Evolutionary conservation across 2,113 vertebrate species (phyloP), one percentile per base, ranked within the genome.

Genomic region (Butorides virescens): DNA sequence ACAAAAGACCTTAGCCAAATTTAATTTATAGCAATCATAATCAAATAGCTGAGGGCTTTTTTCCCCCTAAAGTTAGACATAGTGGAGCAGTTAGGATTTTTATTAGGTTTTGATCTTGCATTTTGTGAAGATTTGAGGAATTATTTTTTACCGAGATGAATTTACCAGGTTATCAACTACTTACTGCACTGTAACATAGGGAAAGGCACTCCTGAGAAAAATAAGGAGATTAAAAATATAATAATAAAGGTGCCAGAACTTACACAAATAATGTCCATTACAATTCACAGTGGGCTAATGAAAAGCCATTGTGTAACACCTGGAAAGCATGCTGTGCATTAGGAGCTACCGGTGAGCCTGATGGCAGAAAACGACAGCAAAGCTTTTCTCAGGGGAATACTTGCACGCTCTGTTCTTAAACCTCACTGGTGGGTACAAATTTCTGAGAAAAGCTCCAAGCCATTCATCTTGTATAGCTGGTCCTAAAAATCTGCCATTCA

Each of bases 221-320:
- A 91, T 46, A 76, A 91, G 37, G 36, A 36, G 65, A 63, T 59
- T 42, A 52, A 74, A 86, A 75, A 50, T 59, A 39, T 16, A 77
- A 30, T 72, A 74, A 65, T n/a, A 86, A 68, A 94, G 46, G 58
- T 74, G 70, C 39, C 55, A 58, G 37, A 27, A 47, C 59, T 66
- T 47, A 46, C 68, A 56, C 73, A 47, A 95, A 95, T 58, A 55
- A 52, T 13, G 36, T 71, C 82, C 80, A 59, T 47, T 77, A 93
- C 84, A 83, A 70, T 92, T 91, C 91, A 79, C 71, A 63, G 56
- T 27, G 72, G 78, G 73, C 74, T 92, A 92, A 88, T 79, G 76
- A 79, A 94, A 95, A 89, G 56, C 73, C 53, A 59, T 39, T 17
- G 70, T 66, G 59, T 22, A 91, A 62, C 39, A 32, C 58, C 63